Evolutionary conservation across 2,888 invertebrate species (phyloP).

Genomic region (Neoascia interrupta): DNA sequence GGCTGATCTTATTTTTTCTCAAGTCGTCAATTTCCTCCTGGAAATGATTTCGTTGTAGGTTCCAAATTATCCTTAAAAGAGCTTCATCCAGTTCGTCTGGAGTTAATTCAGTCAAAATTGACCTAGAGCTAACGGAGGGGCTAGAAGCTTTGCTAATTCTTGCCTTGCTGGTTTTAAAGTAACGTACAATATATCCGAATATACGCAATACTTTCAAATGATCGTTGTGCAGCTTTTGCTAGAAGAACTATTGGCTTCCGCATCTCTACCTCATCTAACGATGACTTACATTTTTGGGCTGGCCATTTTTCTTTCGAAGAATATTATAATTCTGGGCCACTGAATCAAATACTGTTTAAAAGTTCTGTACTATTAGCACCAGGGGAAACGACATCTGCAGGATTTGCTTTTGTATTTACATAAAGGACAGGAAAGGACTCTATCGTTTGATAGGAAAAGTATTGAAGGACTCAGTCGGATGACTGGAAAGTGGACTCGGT

Average conservation of each 20-base stretch:
- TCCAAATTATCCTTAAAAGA: neutral
- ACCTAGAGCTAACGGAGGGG: neutral
- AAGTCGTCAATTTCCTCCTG: slow-evolving; percentile 17
- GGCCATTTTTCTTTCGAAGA: neutral
- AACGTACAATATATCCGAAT: slow-evolving; percentile 1
- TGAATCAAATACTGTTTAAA: neutral
- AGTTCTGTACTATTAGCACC: neutral
- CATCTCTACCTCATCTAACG: neutral
- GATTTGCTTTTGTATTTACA: neutral
- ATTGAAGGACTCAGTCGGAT: too few relatives aligned
- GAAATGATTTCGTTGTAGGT: slow-evolving; percentile 10
- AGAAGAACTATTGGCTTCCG: neutral
- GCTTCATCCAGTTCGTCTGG: slow-evolving; percentile 4
- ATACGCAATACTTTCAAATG: neutral
- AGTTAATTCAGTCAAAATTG: neutral
- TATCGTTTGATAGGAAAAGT: too few relatives aligned
- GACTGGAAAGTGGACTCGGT: too few relatives aligned
- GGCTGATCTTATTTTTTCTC: neutral
- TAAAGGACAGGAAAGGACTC: too few relatives aligned
- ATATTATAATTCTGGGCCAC: neutral
- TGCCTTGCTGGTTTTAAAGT: neutral
- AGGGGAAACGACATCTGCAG: neutral
- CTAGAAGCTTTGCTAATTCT: neutral
- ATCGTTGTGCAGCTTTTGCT: neutral
- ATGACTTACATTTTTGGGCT: neutral